Percentiles rank a stretch among this genome's conserved stretches.
phyloP scores from a whole-genome alignment of 2,797 vertebrate genomes.

The Cetoscarus ocellatus region DNA sequence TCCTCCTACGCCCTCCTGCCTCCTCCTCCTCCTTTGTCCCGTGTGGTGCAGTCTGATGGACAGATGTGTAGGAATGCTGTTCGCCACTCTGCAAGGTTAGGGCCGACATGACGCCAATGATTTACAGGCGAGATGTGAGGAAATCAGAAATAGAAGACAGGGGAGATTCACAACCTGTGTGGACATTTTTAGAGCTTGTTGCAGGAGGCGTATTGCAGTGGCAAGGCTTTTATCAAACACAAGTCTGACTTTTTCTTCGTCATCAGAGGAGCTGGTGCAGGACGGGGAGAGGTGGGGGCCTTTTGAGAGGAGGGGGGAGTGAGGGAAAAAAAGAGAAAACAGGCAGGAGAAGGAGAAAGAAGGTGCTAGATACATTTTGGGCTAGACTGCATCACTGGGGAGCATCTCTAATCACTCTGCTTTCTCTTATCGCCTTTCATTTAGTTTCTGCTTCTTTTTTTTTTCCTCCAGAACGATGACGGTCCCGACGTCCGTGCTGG shows the following conservation, averaged over 20 bases:
- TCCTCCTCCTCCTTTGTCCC: constrained; percentile 59
- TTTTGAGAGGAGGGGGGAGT: constrained; percentile 9
- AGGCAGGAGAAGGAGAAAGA: constrained; percentile 40
- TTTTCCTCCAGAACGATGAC: constrained; percentile 89
- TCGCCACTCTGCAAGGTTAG: constrained; percentile 61
- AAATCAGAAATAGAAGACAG: constrained; percentile 6
- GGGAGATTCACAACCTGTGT: constrained; percentile 10
- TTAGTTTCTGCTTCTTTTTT: constrained; percentile 11
- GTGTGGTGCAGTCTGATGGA: constrained; percentile 76
- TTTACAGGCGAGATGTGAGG: constrained; percentile 20
- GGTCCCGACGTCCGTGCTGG: constrained; percentile 97
- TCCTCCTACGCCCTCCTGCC: constrained; percentile 24
- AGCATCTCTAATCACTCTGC: constrained; percentile 39
- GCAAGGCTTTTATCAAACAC: constrained; percentile 45
- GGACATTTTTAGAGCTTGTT: constrained; percentile 23
- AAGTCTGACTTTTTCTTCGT: constrained; percentile 65
- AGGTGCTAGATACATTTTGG: constrained; percentile 46
- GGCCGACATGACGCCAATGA: constrained; percentile 34
- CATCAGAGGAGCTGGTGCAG: constrained; percentile 75
- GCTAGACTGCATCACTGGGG: constrained; percentile 63
- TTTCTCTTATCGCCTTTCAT: constrained; percentile 17
- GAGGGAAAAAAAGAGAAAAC: constrained; percentile 1
- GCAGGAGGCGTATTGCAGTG: constrained; percentile 42
- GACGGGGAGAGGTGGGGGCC: constrained; percentile 52
- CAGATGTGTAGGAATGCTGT: constrained; percentile 64